Percentiles rank a stretch among this genome's conserved stretches.
These are phyloP conservation scores for Ceuthmochares aereus DNA, from an alignment of 2,113 vertebrate species.

Conservation along the genomic window DNA sequence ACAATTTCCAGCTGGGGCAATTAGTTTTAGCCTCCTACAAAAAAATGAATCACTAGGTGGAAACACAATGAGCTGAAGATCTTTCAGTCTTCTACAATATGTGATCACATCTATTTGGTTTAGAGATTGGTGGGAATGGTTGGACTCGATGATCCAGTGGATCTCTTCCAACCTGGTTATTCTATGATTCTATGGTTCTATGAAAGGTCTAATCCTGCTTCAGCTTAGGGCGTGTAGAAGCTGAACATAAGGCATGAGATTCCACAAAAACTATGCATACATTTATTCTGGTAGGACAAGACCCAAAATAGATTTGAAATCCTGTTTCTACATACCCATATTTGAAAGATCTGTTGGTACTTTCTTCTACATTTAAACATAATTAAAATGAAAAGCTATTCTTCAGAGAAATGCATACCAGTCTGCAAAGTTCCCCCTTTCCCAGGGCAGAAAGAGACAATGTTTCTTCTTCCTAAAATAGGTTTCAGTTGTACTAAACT, in stretches of 20 bases:
- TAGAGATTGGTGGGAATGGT: too few species aligned
- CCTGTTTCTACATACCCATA: neutral
- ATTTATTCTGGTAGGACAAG: neutral
- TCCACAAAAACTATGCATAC: neutral
- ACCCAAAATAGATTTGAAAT: conserved; percentile 18
- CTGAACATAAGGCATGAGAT: neutral
- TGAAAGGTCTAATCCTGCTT: neutral
- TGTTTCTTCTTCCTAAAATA: conserved; percentile 28
- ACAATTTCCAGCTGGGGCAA: neutral
- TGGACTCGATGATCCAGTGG: too few species aligned
- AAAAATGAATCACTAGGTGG: neutral
- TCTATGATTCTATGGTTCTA: too few species aligned
- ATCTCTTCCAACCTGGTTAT: too few species aligned
- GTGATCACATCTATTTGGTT: neutral
- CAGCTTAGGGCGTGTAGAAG: neutral
- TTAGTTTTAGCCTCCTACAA: neutral
- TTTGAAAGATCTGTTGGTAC: conserved; percentile 22
- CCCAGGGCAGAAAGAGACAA: conserved; percentile 33
- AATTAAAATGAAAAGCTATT: conserved; percentile 37
- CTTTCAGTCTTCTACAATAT: neutral
- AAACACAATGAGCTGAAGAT: neutral
- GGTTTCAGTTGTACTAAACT: neutral
- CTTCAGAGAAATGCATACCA: conserved; percentile 45
- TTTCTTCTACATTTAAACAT: conserved; percentile 30
- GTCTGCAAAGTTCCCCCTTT: conserved; percentile 9